phyloP scores from a whole-genome alignment of 2,113 vertebrate genomes.

The Gorsachius goisagi region DNA sequence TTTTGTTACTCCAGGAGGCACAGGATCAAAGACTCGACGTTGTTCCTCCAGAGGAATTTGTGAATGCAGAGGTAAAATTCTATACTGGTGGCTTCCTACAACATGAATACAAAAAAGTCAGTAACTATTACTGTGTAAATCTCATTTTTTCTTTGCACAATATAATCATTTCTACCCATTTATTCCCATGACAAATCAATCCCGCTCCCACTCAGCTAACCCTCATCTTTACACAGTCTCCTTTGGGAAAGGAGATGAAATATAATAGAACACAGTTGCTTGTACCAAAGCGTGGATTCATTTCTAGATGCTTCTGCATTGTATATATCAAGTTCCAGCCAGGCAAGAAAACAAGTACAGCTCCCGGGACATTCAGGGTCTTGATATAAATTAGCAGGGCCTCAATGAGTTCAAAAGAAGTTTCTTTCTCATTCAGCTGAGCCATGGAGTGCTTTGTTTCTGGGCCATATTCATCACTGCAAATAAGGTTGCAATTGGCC shows the following conservation, averaged over 20 bases:
- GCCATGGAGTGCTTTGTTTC: slow-evolving; percentile 89
- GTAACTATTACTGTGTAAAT: not conserved
- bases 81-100: slow-evolving; percentile 83
- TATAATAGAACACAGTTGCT: not conserved
- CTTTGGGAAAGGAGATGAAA: not conserved
- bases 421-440: slow-evolving; percentile 92
- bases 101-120: not conserved
- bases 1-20: slow-evolving; percentile 85
- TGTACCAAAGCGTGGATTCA: slow-evolving; percentile 90
- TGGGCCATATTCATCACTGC: slow-evolving; percentile 83
- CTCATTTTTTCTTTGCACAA: not conserved
- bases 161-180: not conserved
- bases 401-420: slow-evolving; percentile 94
- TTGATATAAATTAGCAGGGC: slow-evolving; percentile 91
- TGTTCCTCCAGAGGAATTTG: slow-evolving; percentile 96
- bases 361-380: slow-evolving; percentile 87
- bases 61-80: slow-evolving; percentile 91
- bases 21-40: slow-evolving; percentile 89
- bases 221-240: not conserved
- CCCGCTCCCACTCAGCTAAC: not conserved
- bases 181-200: not conserved
- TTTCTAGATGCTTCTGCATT: slow-evolving; percentile 95
- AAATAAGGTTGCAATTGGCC: slow-evolving; percentile 92
- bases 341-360: slow-evolving; percentile 91
- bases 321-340: slow-evolving; percentile 97